phyloP scores from a whole-genome alignment of 2,797 vertebrate genomes.

The Ceyx erithaca region DNA sequence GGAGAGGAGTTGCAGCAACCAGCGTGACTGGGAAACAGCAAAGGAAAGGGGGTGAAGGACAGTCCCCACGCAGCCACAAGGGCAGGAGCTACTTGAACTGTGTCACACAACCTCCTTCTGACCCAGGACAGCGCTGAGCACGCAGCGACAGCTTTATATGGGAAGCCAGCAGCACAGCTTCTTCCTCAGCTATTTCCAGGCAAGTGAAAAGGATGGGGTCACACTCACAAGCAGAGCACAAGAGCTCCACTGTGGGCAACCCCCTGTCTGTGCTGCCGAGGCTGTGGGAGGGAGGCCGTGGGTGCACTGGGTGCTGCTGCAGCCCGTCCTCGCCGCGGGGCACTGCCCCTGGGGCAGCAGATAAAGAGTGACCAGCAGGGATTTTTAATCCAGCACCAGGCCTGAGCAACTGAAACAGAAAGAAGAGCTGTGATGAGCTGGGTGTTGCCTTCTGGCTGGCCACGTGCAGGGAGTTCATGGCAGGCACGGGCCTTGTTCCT shows the following conservation, averaged over 20 bases:
- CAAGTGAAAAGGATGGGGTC: neutral
- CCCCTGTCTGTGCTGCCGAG: neutral
- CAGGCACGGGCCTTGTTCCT: neutral
- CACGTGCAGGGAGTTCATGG: neutral
- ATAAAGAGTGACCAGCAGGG: neutral
- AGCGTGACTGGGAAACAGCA: fast-evolving
- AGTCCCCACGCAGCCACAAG: neutral
- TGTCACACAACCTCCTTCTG: neutral
- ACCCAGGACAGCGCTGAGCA: neutral
- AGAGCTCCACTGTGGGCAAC: neutral
- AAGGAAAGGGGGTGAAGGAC: neutral
- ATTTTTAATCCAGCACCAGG: neutral
- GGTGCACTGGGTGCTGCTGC: fast-evolving
- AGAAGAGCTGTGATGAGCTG: constrained; percentile 6
- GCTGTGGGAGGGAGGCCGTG: neutral
- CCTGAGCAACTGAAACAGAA: constrained; percentile 29
- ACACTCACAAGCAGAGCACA: neutral
- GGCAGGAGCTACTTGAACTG: neutral
- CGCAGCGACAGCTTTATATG: neutral
- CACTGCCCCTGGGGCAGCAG: neutral
- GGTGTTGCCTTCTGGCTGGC: neutral
- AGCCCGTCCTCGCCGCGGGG: fast-evolving
- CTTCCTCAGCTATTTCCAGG: neutral
- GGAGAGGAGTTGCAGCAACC: neutral
- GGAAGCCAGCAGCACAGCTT: fast-evolving